Base-by-base conservation (phyloP, 2,113 vertebrate genomes). In the Pterocles burchelli region DNA sequence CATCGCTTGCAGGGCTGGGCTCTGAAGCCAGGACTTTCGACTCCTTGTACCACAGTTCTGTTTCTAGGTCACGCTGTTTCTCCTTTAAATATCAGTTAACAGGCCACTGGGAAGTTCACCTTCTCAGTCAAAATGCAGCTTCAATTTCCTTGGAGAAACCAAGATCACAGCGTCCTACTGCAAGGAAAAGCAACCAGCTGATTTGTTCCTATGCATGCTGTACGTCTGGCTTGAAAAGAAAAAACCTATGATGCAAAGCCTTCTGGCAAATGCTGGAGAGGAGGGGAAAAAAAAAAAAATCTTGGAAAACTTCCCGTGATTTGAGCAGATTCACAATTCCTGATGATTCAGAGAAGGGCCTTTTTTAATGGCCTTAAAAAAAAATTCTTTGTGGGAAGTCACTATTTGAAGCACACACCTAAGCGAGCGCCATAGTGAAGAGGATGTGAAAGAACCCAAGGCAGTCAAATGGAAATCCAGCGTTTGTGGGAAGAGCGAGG, bases 231-330 rank as follows among this genome's bases (percentile, higher is more conserved):
- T 36, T 71, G 26, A 62, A 54, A 66, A 95, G 94, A 63, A 58
- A 58, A 90, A 80, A 33, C 17, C 91, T 62, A 34, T 77, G 79
- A 91, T 95, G 81, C 49, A 94, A 92, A 93, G 5, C 74, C 65
- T 90, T 26, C 88, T 86, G 93, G 85, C 88, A 86, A 87, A 77
- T 31, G 74, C 63, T 88, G 83, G 81, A 20, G 77, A 55, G 61
- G 33, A 20, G 45, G 5, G 1, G 2, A 5, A 2, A 2, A 18
- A 55, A 55, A 36, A 73, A 46, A 29, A 66, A 87, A 72, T 11
- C 83, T 72, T 94, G 96, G 94, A 97, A 95, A 82, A 81, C 66
- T 79, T 91, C 95, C 95, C 95, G 2, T 65, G 68, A 84, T 95
- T 87, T 89, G 79, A 76, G 79, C 73, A 90, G 92, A 94, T 90